Base-by-base conservation (phyloP, 2,888 invertebrate genomes). In the Geotrupes spiniger region DNA sequence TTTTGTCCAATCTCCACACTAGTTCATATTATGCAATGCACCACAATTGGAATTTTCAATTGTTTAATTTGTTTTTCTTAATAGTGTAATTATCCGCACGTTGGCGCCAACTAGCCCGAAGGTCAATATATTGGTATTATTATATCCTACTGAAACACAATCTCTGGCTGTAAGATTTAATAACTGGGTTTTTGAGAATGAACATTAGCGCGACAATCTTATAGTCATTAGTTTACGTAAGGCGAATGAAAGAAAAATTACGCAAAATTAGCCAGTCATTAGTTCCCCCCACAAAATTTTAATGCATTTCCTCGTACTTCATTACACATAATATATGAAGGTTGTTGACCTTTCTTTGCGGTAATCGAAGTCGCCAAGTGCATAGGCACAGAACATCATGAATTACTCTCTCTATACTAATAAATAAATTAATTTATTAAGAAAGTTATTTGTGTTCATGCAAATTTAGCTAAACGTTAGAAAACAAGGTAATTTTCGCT, bases 71-170 rank as follows among this genome's bases (percentile, higher is more conserved):
- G 15, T 21, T 25, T 38, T 21, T 38, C 11, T 9, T 38, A 8
- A 25, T 9, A 11, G 14, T 21, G 38, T 21, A 25, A 38, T 25
- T 38, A 38, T 9, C 17, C 10, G 15, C 16, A 16, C 38, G 17
- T 38, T 21, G 49, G 49, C 51, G 53, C 53, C 53, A 37, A 42
- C 36, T 31, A 43, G 42, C 50, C 44, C 44, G 46, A 53, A 53
- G 53, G 53, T 53, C 48, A 43, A 33, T 33, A 33, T 33, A 33
- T 15, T 33, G 33, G 33, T 33, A 4, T 21, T 21, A 21, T 21
- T 21, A 21, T 21, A 21, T 21, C 21, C 21, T 21, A 21, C 21
- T 21, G 21, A 21, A 21, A 21, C 6, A 21, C 21, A 21, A 21
- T 21, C 21, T 21, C 21, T 21, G 21, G 21, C n/a, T 21, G 6